Conservation (phyloP, 64 coral and sea anemone genomes). For the Acropora yongei region DNA sequence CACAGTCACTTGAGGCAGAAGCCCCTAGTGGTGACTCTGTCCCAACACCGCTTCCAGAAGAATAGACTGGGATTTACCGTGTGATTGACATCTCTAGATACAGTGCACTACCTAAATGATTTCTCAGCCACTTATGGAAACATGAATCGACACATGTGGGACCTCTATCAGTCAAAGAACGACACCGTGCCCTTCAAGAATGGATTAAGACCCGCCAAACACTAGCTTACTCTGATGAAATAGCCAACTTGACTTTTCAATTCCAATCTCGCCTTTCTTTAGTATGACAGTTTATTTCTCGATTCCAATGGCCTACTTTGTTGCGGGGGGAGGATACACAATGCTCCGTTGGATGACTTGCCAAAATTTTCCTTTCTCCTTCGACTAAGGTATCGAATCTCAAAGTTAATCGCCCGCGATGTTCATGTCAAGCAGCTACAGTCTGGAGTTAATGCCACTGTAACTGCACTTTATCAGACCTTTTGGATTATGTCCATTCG, state of each 20-base stretch:
- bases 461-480: slow-evolving; percentile 69
- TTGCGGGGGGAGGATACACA: slow-evolving; percentile 64
- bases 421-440: slow-evolving; percentile 48
- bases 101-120: slow-evolving; percentile 20
- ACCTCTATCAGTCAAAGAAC: slow-evolving; percentile 18
- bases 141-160: background rate
- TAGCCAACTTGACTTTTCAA: slow-evolving; percentile 27
- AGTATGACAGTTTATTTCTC: slow-evolving; percentile 50
- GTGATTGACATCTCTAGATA: slow-evolving; percentile 42
- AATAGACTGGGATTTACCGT: slow-evolving; percentile 10
- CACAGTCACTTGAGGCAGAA: slow-evolving; percentile 15
- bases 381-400: slow-evolving; percentile 52
- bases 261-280: slow-evolving; percentile 29
- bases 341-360: slow-evolving; percentile 27
- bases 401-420: slow-evolving; percentile 39
- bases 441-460: slow-evolving; percentile 60
- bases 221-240: slow-evolving; percentile 50
- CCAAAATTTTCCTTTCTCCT: slow-evolving; percentile 62
- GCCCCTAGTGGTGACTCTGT: background rate
- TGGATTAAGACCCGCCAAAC: slow-evolving; percentile 52
- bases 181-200: background rate
- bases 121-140: slow-evolving; percentile 24
- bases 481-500: slow-evolving; percentile 54
- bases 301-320: slow-evolving; percentile 30
- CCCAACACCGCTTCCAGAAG: slow-evolving; percentile 4